These are phyloP conservation scores for Smutsia gigantea DNA, from an alignment of 2,797 vertebrate species.

Conservation along the genomic window DNA sequence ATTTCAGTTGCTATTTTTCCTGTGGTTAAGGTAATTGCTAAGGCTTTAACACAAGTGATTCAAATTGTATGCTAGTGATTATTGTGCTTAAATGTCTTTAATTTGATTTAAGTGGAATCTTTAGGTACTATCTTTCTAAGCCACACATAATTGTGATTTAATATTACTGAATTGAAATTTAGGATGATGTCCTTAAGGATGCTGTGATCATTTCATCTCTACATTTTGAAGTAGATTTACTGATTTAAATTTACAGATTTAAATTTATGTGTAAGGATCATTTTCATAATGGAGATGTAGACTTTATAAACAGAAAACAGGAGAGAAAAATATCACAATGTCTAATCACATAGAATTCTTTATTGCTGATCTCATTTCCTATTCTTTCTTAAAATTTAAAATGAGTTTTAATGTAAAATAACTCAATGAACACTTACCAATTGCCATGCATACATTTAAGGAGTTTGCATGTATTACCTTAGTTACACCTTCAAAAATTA, in stretches of 20 bases:
- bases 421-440: background rate
- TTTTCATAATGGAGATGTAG: background rate
- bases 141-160: constrained; percentile 64
- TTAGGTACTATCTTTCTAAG: constrained; percentile 57
- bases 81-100: constrained; percentile 64
- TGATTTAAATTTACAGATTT: constrained; percentile 37
- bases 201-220: background rate
- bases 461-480: background rate
- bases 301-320: background rate
- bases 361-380: background rate
- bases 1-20: constrained; percentile 39
- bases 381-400: background rate
- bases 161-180: constrained; percentile 38
- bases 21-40: constrained; percentile 47
- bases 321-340: background rate
- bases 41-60: constrained; percentile 49
- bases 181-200: background rate
- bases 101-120: constrained; percentile 41
- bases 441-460: background rate
- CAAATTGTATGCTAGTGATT: constrained; percentile 62
- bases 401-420: background rate
- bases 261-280: background rate
- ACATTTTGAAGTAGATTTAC: background rate
- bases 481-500: background rate
- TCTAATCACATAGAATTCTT: background rate